phyloP scores from a whole-genome alignment of 2,113 vertebrate species.

The Mormyrus iriodes region DNA sequence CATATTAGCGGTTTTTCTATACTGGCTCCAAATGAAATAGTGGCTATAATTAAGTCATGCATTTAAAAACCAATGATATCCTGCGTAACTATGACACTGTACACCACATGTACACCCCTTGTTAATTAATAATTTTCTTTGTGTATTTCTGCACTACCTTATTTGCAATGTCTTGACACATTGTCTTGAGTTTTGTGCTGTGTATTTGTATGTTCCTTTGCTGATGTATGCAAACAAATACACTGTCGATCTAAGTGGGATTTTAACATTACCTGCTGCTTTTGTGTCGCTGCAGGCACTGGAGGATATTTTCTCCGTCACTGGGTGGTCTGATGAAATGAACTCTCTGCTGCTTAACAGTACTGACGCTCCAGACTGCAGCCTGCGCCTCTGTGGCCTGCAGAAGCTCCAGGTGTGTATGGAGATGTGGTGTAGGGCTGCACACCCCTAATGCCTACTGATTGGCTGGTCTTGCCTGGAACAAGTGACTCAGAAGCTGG shows the following conservation, averaged over 20 bases:
- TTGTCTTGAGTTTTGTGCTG: not conserved
- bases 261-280: not conserved
- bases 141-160: not conserved
- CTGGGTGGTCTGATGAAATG: slow-evolving; percentile 53
- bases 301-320: slow-evolving; percentile 46
- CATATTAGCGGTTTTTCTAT: not conserved
- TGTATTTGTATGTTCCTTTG: not conserved
- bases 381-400: slow-evolving; percentile 64
- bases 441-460: not conserved
- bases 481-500: not conserved
- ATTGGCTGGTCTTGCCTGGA: slow-evolving; percentile 23
- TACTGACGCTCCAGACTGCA: slow-evolving; percentile 52
- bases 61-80: not conserved
- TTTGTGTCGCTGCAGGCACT: slow-evolving; percentile 41
- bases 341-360: slow-evolving; percentile 57
- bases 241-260: not conserved
- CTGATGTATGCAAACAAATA: not conserved
- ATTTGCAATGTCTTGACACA: not conserved
- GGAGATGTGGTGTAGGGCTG: not conserved
- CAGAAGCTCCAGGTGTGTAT: slow-evolving; percentile 66
- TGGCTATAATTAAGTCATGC: not conserved
- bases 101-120: not conserved
- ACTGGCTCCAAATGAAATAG: not conserved
- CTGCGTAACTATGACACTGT: not conserved
- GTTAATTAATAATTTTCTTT: not conserved